A percentile compares a stretch with the other conserved stretches of the same genome.
Evolutionary conservation across 2,797 vertebrate genomes (phyloP).

Genomic region (Neosilurus hyrtlii): DNA sequence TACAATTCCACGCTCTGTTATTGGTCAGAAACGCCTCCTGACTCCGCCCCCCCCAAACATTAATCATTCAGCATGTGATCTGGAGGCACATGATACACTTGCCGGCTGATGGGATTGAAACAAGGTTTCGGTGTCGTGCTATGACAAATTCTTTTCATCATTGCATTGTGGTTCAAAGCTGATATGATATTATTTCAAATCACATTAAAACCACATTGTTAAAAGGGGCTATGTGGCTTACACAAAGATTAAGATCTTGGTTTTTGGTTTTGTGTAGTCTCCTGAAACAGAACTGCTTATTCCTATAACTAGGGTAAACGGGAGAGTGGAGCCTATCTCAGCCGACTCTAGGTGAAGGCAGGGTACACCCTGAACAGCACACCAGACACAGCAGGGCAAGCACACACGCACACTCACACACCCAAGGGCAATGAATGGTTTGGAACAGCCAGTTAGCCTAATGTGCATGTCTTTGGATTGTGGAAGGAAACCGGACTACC

Average conservation of each 20-base stretch:
- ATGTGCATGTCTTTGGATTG: no score
- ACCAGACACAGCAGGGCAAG: no score
- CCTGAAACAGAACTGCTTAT: not conserved
- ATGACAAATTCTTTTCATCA: not conserved
- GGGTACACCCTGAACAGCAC: no score
- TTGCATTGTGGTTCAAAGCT: not conserved
- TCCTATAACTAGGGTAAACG: no score
- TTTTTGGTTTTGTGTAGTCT: not conserved
- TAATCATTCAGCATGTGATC: conserved; percentile 58
- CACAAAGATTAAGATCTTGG: not conserved
- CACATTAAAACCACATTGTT: not conserved
- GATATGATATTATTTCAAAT: not conserved
- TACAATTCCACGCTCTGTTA: conserved; percentile 51
- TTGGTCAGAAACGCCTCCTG: conserved; percentile 54
- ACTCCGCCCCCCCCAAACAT: conserved; percentile 27
- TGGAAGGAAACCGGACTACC: no score
- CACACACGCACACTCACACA: no score
- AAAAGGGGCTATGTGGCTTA: not conserved
- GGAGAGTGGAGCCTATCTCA: no score
- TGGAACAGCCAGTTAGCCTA: no score
- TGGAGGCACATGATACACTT: conserved; percentile 65
- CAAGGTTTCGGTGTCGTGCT: not conserved
- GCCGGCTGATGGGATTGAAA: conserved; percentile 12
- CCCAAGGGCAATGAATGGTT: no score
- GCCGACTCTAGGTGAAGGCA: no score